Evolutionary conservation across 2,888 invertebrate genomes (phyloP).

Genomic region (Sphaeridia pumilis): DNA sequence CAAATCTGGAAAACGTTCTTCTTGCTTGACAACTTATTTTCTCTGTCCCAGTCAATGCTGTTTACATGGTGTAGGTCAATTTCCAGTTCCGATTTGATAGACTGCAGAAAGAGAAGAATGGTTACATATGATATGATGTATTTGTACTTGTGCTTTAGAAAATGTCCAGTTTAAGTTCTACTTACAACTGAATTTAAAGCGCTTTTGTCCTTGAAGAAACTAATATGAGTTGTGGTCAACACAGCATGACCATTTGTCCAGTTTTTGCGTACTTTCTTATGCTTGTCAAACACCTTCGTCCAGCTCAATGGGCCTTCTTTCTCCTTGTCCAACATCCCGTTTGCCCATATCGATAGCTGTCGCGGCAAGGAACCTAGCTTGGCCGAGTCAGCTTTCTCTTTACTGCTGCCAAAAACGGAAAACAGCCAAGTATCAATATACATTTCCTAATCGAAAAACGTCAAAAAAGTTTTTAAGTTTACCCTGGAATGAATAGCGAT

Average conservation of each 20-base stretch:
- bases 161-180: background rate
- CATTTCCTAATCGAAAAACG: too few species aligned
- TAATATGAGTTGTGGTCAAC: conserved; percentile 54
- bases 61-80: conserved; percentile 49
- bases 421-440: too few species aligned
- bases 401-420: too few species aligned
- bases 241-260: conserved; percentile 63
- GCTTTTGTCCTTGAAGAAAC: conserved; percentile 62
- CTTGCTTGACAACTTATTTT: conserved; percentile 44
- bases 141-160: background rate
- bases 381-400: background rate
- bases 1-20: conserved; percentile 50
- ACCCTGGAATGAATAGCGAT: too few species aligned
- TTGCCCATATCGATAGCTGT: conserved; percentile 4
- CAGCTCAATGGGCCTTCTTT: conserved; percentile 48
- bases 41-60: conserved; percentile 45
- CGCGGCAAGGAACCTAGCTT: conserved; percentile 1
- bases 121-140: conserved; percentile 3
- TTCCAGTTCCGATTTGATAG: conserved; percentile 44
- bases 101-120: too few species aligned
- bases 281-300: conserved; percentile 53
- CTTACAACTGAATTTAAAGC: conserved; percentile 6
- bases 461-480: too few species aligned
- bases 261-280: conserved; percentile 45
- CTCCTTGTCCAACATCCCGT: conserved; percentile 14